Evolutionary conservation across 92 coral and sea anemone genomes (phyloP), one percentile per base, ranked within the genome.

Genomic region (Heteractis magnifica): DNA sequence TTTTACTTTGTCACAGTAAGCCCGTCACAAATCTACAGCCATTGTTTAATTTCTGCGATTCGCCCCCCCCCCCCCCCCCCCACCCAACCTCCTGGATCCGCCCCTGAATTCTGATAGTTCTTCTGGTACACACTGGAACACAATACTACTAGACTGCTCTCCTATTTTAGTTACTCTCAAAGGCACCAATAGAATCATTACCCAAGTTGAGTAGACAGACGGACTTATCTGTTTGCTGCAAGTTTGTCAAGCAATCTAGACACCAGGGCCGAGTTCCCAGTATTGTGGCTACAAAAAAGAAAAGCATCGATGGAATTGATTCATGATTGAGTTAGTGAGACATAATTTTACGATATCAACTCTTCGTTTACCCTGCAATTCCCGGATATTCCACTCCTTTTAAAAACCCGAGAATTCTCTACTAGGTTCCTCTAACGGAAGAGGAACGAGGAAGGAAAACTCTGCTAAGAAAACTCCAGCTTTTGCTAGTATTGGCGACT

Each of bases 201-300:
- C 10, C 21, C n/a, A 59, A 18, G 70, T 18, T 23, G 10, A 5
- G 64, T 12, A n/a, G 26, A 62, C 70, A 18, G 70, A 62, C 70
- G 10, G 50, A 68, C 73, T 68, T 68, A 68, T 68, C 73, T 68
- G 44, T 68, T 78, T 78, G 82, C 20, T 14, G 51, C 53, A 51
- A 94, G 85, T 80, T 94, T 92, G 93, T 94, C 92, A 48, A 92
- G 76, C 60, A 93, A 84, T 11, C 85, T 88, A 41, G 96, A 86
- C 44, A 92, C 91, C 10, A 94, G 87, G 14, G 94, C 92, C 34
- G 94, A 90, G 88, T 92, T 86, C 10, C 94, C 95, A 6, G 94
- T 90, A 75, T 87, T 84, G 81, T 94, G 98, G 79, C 98, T 94
- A 85, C 68, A 94, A 77, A 75, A 55, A 64, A 65, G 49, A 87